A percentile compares a stretch with the other conserved stretches of the same genome.
Evolutionary conservation across 2,797 vertebrate genomes (phyloP).

Genomic region (Chanos chanos): DNA sequence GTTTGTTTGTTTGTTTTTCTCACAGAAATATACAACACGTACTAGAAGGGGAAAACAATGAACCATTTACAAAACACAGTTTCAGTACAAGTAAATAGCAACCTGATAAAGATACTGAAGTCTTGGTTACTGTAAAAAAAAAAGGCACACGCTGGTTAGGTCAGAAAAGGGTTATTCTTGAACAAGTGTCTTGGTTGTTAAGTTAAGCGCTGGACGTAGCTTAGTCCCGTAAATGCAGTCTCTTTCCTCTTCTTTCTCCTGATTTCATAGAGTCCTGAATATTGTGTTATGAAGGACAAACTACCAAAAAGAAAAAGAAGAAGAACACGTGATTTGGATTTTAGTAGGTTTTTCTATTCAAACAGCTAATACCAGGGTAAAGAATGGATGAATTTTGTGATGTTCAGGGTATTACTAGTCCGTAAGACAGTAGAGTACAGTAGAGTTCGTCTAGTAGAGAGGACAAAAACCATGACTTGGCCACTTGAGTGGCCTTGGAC

Average conservation of each 20-base stretch:
- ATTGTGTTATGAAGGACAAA: conserved; percentile 28
- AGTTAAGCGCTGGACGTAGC: conserved; percentile 58
- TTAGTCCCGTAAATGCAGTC: conserved; percentile 48
- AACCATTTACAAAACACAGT: conserved; percentile 73
- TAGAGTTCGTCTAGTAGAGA: too few relatives aligned
- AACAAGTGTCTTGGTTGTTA: conserved; percentile 61
- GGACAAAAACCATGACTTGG: too few relatives aligned
- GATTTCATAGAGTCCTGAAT: conserved; percentile 64
- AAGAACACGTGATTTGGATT: conserved; percentile 37
- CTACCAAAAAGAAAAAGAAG: conserved; percentile 43
- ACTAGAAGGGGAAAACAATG: conserved; percentile 49
- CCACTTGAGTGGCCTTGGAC: too few relatives aligned
- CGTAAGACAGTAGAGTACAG: too few relatives aligned
- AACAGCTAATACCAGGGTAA: too few relatives aligned
- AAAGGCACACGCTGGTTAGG: conserved; percentile 93
- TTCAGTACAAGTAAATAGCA: conserved; percentile 72
- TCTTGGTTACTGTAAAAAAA: conserved; percentile 84
- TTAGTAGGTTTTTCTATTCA: conserved; percentile 50
- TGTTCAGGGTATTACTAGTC: too few relatives aligned
- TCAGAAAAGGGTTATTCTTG: conserved; percentile 67
- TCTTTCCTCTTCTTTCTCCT: conserved; percentile 58
- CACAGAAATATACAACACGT: conserved; percentile 58
- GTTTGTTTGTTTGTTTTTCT: too few relatives aligned
- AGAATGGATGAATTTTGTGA: too few relatives aligned
- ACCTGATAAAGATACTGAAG: conserved; percentile 76